Evolutionary conservation across 92 coral and sea anemone species (phyloP), one percentile per base, ranked within the genome.

Genomic region (Epizoanthus scotinus): DNA sequence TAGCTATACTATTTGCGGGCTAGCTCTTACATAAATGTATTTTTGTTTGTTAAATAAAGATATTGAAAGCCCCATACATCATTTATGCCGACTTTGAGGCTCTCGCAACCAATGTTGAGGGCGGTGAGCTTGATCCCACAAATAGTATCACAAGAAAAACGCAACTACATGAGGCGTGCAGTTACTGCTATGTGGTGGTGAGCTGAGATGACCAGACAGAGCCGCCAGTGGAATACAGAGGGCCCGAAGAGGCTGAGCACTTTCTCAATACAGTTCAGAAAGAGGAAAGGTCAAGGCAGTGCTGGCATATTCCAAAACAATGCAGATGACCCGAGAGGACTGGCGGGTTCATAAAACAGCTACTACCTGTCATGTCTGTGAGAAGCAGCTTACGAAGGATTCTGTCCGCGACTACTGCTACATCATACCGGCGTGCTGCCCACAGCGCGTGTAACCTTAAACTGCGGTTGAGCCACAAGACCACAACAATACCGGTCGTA

Each of bases 161-260:
- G 22, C 79, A 73, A 34, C 64, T 7, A 14, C 38, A 73, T 20
- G 36, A 64, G 70, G 70, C 6, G 19, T 67, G 36, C 26, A 73
- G 80, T 26, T 73, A 18, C 47, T 73, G 80, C 64, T 54, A 2
- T 25, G 49, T 53, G 36, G 36, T 73, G 6, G n/a, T n/a, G n/a
- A n/a, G n/a, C n/a, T n/a, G n/a, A n/a, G n/a, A n/a, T n/a, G n/a
- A 38, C 1, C 20, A 14, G 25, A 58, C 80, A 0, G 3, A 13
- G 65, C 2, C 63, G 25, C 28, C 63, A 21, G 65, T 44, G 17
- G 50, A 56, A 36, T 47, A 73, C 29, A 7, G 80, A 0, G 80
- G 80, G 2, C 80, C 80, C 26, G 20, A 73, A 3, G 80, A 42
- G 15, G 65, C 80, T 8, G 80, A 73, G 65, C 65, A 73, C 47